phyloP scores from a whole-genome alignment of 2,888 invertebrate genomes.

The Stomorhina lunata region DNA sequence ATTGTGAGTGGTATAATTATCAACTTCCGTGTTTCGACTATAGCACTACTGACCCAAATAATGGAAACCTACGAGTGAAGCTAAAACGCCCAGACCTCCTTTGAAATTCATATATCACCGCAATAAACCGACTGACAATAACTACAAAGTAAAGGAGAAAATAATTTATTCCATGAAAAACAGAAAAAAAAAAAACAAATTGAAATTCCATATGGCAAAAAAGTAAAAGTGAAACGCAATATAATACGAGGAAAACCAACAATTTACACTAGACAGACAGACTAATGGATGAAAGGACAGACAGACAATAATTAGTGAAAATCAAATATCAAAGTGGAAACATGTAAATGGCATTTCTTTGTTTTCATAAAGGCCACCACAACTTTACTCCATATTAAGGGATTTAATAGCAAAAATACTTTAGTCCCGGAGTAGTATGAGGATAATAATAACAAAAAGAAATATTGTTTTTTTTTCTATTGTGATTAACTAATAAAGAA shows the following conservation, averaged over 20 bases:
- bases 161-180: constrained; percentile 34
- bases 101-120: not conserved
- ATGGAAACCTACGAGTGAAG: constrained; percentile 50
- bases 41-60: constrained; percentile 61
- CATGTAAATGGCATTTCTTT: constrained; percentile 67
- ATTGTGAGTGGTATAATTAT: constrained; percentile 63
- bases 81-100: constrained; percentile 50
- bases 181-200: constrained; percentile 47
- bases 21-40: constrained; percentile 64
- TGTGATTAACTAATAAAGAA: constrained; percentile 59
- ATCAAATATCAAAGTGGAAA: constrained; percentile 75
- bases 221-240: constrained; percentile 78
- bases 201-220: constrained; percentile 66
- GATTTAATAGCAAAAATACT: constrained; percentile 11
- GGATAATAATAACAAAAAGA: constrained; percentile 11
- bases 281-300: constrained; percentile 66
- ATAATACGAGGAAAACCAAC: too few species aligned
- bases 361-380: constrained; percentile 35
- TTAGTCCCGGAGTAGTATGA: constrained; percentile 12
- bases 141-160: constrained; percentile 25
- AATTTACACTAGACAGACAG: too few species aligned
- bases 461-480: constrained; percentile 18
- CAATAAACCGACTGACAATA: not conserved
- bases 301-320: constrained; percentile 68
- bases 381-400: not conserved